Base-by-base conservation (phyloP, 2,888 invertebrate species). In the Hirtodrosophila alboralis region DNA sequence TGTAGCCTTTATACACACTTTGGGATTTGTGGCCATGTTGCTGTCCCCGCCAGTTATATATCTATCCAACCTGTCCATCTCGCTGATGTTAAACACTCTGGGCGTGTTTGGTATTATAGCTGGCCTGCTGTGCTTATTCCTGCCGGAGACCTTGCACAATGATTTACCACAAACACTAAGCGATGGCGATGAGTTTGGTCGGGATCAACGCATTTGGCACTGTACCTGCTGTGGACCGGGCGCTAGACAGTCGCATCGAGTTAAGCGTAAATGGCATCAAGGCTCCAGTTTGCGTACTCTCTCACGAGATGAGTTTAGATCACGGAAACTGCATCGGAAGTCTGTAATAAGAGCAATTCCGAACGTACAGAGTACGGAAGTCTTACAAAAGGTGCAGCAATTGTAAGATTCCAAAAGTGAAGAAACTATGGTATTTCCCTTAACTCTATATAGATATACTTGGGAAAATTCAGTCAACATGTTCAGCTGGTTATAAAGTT, bases 1-100 rank as follows among this genome's bases (percentile, higher is more conserved):
- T 0, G 95, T 97, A 0, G 95, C 96, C 0, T 91, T 96, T 7
- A 95, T 96, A 49, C 96, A 96, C 80, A 96, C 96, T 45, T 95
- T 96, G 95, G 96, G 96, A 13, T 96, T 96, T 74, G 95, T 96
- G 0, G 95, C 96, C 0, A 95, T 95, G 56, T 94, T 96, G 12
- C 57, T 96, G 0, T 95, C 96, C 0, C 97, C 96, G 0, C 96
- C 96, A 80, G 93, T 97, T 1, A 96, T 97, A 7, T 96, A 96
- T 84, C 91, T 96, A 89, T 94, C 91, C 95, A 4, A 94, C 96
- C 1, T 71, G 0, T 84, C 83, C 6, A 10, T 60, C 1, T 38
- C 70, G 1, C 58, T 91, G 6, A 76, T 76, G 72, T 38, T 79
- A 0, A 40, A 53, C 1, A 56, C 66, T 1, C 27, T 97, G 28